Base-by-base conservation (phyloP, 2,888 invertebrate genomes). In the Nudaria mundana region DNA sequence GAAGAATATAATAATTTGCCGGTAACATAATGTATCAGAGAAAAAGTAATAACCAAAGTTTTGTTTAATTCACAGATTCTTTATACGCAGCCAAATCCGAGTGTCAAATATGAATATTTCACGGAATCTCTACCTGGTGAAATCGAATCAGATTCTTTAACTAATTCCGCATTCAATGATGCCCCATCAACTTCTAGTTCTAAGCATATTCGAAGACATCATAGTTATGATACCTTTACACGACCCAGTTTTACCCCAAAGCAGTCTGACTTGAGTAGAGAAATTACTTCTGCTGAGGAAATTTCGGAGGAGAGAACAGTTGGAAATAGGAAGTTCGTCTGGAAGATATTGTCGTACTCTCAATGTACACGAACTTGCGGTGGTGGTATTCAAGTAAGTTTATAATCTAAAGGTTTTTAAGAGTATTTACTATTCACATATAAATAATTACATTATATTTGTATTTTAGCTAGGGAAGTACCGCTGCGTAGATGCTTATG, bases 61-160 rank as follows among this genome's bases (percentile, higher is more conserved):
- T 29, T 16, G 8, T 33, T 54, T 45, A 33, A 36, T 53, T 81
- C 80, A 15, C 81, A 97, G 96, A 91, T 97, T 55, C 91, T 95
- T 41, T 94, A 93, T 59, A 94, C 95, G 56, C 93, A 95, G 73
- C 90, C 93, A 30, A 97, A 97, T 83, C 94, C 95, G 0, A 97
- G 95, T n/a, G 93, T 97, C 54, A 94, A 95, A 73, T 97, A 97
- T 73, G 95, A 96, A 71, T 97, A 97, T 75, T 93, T 95, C 52
- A 85, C 97, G 23, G 95, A 96, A 33, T 88, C 94, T 33, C 72
- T 90, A 36, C 71, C 83, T 37, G 76, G 76, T 48, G 81, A 85
- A 32, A 64, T 78, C 42, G 79, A 81, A 11, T 54, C 81, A 64
- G 83, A 82, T 34, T 50, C 59, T 5, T 45, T 56, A 11, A 69